Evolutionary conservation across 2,113 vertebrate species (phyloP), one percentile per base, ranked within the genome.

Genomic region (Carassius auratus): DNA sequence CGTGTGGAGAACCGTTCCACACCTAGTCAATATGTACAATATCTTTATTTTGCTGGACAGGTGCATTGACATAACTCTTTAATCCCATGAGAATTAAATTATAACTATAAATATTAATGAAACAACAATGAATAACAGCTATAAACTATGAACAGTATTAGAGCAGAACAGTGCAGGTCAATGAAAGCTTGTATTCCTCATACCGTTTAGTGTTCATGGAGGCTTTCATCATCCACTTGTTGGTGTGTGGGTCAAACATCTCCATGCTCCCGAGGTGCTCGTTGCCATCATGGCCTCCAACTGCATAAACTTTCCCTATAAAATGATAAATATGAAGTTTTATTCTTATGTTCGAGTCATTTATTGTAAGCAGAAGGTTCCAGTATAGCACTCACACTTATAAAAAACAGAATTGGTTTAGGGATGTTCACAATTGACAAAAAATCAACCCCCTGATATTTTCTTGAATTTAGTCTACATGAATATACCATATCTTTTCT

Each of bases 151-250:
- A 8, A 42, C 7, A 42, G 38, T 42, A 42, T 42, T 42, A 42
- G 38, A 42, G 38, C 38, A 42, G 38, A 42, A 7, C 38, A 42
- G 2, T 30, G 7, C 38, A 42, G 38, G 38, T 42, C 38, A 42
- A 8, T 6, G 38, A 42, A 42, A 42, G 38, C 55, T 21, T 59
- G 55, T 2, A 1, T 9, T 55, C 14, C 10, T 0, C 0, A 0
- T 92, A 99, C 98, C 98, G 96, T 90, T 99, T 99, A 0, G 97
- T 99, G 91, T 99, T 98, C 98, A 99, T 99, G 26, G 98, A 98
- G 2, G 98, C 98, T 91, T 96, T 99, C 97, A 99, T 97, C 96
- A 99, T 97, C 98, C 98, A 99, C 87, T 98, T 99, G 92, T 98
- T 99, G 71, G 96, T 97, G 81, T 96, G 93, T 12, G 98, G 98